Base-by-base conservation (phyloP, 1,140 invertebrate species). In the Caerostris extrusa region DNA sequence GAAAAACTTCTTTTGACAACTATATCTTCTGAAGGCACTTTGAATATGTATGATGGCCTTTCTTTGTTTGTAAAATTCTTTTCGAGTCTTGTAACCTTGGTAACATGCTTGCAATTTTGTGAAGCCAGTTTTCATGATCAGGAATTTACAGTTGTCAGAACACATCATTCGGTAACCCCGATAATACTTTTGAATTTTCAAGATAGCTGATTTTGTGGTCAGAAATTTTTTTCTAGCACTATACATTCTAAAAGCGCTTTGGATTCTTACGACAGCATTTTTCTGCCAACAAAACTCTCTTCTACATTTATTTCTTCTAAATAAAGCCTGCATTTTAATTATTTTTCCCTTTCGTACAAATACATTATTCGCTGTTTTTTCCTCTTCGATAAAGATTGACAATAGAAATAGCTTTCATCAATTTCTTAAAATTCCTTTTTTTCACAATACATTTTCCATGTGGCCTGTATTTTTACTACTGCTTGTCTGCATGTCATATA, bases 381-480 rank as follows among this genome's bases (percentile, higher is more conserved):
- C 85, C 58, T 5, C 10, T 12, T 50, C 58, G 53, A 50, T 87
- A 87, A 0, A 3, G 14, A 3, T 64, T 8, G 53, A 87, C 34
- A 61, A 87, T 4, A 19, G 34, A 50, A 3, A 64, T 60, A 53
- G 85, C 90, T 3, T 81, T 82, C 6, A 61, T 83, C 19, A 57
- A 53, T n/a, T 83, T 60, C 5, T 60, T 53, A 17, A 61, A 91
- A 34, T 53, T 7, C 64, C 67, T 93, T 86, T 34, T n/a, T 55
- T 87, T 7, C 19, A 50, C 2, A 7, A 58, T 90, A 69, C n/a
- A 86, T 58, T 83, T 81, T 93, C n/a, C 55, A 91, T 64, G 12
- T 57, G 56, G 87, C 69, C 58, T 95, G 95, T 58, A 95, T 94
- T 19, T 14, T 56, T 56, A 95, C 94, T 5, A 91, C 94, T 57